Percentiles rank a stretch among this genome's conserved stretches.
phyloP scores from a whole-genome alignment of 2,888 invertebrate species.

The Drosophila colorata region DNA sequence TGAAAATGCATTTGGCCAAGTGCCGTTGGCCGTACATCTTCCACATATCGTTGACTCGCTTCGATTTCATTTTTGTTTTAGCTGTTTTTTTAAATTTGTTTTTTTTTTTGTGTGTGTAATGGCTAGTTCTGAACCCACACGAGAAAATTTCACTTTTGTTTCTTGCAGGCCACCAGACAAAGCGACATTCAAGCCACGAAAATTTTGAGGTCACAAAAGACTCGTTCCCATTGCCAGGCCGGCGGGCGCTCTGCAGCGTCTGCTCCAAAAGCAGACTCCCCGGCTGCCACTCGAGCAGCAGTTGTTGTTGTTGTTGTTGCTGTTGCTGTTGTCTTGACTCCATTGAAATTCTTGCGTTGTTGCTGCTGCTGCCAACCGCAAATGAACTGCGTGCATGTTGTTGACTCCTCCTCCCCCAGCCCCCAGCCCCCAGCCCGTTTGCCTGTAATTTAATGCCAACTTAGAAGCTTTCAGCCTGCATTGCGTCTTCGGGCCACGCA shows the following conservation, averaged over 20 bases:
- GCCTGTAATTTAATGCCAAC: constrained; percentile 75
- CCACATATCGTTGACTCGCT: constrained; percentile 29
- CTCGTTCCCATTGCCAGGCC: constrained; percentile 70
- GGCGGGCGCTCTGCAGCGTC: constrained; percentile 29
- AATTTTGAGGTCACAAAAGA: constrained; percentile 71
- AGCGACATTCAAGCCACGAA: constrained; percentile 72
- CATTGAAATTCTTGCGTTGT: constrained; percentile 71
- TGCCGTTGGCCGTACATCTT: constrained; percentile 41
- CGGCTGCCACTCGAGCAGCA: constrained; percentile 27
- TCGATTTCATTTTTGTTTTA: constrained; percentile 59
- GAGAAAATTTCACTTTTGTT: constrained; percentile 76
- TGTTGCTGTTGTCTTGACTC: constrained; percentile 40
- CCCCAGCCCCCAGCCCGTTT: background rate
- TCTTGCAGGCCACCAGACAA: constrained; percentile 63
- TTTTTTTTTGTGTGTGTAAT: constrained; percentile 14
- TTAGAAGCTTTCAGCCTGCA: constrained; percentile 61
- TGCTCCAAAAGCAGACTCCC: constrained; percentile 39
- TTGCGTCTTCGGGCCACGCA: constrained; percentile 30
- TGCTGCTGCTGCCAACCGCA: constrained; percentile 56
- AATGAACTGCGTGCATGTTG: constrained; percentile 69
- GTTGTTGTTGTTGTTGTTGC: constrained; percentile 12
- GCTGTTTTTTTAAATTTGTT: background rate
- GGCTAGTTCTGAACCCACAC: constrained; percentile 73
- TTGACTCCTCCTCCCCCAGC: constrained; percentile 1
- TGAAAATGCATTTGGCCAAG: constrained; percentile 71